Base-by-base conservation (phyloP, 2,888 invertebrate species). In the Epirrhoe alternata region DNA sequence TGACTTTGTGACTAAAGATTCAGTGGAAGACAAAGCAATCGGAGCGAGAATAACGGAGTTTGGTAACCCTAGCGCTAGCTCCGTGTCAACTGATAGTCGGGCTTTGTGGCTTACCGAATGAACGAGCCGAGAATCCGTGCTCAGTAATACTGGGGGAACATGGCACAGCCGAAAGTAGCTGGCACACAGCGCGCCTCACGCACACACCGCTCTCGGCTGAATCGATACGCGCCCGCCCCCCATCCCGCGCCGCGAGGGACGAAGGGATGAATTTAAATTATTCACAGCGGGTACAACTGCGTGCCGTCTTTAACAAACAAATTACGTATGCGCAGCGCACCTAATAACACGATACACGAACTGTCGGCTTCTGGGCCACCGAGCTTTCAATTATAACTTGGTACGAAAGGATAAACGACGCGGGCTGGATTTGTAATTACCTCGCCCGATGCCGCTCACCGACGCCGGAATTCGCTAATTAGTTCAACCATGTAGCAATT, bases 241-340 rank as follows among this genome's bases (percentile, higher is more conserved):
- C 78, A 77, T 79, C 75, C 82, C 85, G 80, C 82, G 81, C 83
- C 68, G 64, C 70, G 68, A 58, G 69, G 68, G 24, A 54, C 59
- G 64, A 85, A 87, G 92, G 90, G 91, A 90, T 92, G 89, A 89
- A 90, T 92, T 92, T 92, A 92, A 93, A 93, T 93, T 91, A 92
- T 93, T 92, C 92, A 91, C 90, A 91, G 87, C 89, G 88, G 87
- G 90, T 88, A 91, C 88, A 88, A 89, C 89, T 91, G 90, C 87
- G 90, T 88, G 87, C 89, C 90, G 91, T 91, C 93, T 93, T 92
- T 90, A 91, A 91, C 91, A 92, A 92, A 92, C 92, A 93, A 90
- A 92, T 92, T 92, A 92, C 87, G 87, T 92, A 91, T 90, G 92
- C 92, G 86, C 87, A 85, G 92, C 92, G 86, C 87, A 85, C 87